Percentiles rank a stretch among this genome's conserved stretches.
These are phyloP conservation scores for Ericerus pela DNA, from an alignment of 1,140 invertebrate species.

Conservation along the genomic window DNA sequence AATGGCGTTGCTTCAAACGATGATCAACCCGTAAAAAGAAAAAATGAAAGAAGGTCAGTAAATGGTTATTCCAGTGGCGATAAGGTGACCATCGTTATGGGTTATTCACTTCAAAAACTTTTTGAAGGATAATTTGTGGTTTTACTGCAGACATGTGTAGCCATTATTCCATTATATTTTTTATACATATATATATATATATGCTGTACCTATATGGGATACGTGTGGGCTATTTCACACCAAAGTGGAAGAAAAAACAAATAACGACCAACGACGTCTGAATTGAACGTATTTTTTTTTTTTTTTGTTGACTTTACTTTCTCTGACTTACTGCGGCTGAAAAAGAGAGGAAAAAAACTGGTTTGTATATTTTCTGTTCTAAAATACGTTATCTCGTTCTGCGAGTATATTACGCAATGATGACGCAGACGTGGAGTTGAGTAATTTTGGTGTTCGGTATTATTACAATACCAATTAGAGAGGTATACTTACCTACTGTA, in stretches of 20 bases:
- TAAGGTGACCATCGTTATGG: not conserved
- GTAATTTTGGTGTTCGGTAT: conserved; percentile 11
- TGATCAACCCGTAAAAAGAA: too few relatives aligned
- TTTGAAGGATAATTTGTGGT: conserved; percentile 11
- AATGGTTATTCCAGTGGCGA: not conserved
- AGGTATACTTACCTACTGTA: too few relatives aligned
- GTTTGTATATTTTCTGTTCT: conserved; percentile 2
- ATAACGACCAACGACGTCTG: too few relatives aligned
- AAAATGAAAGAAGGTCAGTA: not conserved
- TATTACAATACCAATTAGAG: conserved; percentile 1
- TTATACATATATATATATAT: too few relatives aligned
- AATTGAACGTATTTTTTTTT: too few relatives aligned
- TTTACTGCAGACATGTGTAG: not conserved
- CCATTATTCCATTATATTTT: not conserved
- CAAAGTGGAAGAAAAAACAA: too few relatives aligned
- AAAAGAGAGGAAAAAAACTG: conserved; percentile 2
- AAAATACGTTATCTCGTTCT: conserved; percentile 4
- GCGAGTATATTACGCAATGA: not conserved
- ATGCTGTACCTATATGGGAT: too few relatives aligned
- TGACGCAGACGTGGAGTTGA: conserved; percentile 5
- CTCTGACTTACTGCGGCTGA: conserved; percentile 1
- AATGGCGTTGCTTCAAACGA: too few relatives aligned
- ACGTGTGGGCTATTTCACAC: too few relatives aligned
- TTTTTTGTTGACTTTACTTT: too few relatives aligned
- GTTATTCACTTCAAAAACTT: not conserved